Conservation (phyloP, 1,140 invertebrate genomes). For the Solen grandis region DNA sequence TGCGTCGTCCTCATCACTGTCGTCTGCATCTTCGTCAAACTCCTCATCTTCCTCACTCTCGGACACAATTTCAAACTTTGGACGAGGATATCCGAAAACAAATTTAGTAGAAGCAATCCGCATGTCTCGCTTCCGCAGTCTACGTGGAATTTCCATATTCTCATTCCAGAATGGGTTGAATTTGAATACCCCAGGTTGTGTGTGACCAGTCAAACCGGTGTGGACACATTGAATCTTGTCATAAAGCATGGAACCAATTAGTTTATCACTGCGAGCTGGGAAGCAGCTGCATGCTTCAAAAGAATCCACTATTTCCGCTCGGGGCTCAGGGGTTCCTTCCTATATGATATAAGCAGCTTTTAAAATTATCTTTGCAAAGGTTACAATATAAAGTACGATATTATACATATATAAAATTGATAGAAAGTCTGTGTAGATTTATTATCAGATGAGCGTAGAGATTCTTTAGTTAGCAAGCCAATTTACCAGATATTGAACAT, state of each 20-base stretch:
- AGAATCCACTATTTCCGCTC: constrained; percentile 32
- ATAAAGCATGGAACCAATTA: constrained; percentile 44
- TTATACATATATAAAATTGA: no score
- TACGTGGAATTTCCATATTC: constrained; percentile 32
- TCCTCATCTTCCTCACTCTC: constrained; percentile 49
- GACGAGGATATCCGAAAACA: constrained; percentile 45
- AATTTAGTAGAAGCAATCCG: constrained; percentile 27
- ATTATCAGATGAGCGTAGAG: no score
- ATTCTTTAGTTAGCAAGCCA: no score
- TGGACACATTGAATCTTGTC: constrained; percentile 40
- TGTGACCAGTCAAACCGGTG: constrained; percentile 37
- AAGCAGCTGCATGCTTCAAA: constrained; percentile 48
- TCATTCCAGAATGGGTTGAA: constrained; percentile 50
- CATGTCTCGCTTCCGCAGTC: constrained; percentile 38
- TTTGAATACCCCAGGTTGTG: constrained; percentile 47
- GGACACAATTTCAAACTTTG: constrained; percentile 38
- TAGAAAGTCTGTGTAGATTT: no score
- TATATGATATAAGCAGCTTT: no score
- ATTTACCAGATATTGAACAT: no score
- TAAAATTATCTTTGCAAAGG: no score
- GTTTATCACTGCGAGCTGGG: constrained; percentile 32
- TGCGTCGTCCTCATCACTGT: not conserved
- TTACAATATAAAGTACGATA: no score
- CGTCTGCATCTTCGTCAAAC: not conserved
- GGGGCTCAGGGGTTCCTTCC: constrained; percentile 32